Conservation (phyloP, 2,888 invertebrate species). For the Epistrophe grossulariae region DNA sequence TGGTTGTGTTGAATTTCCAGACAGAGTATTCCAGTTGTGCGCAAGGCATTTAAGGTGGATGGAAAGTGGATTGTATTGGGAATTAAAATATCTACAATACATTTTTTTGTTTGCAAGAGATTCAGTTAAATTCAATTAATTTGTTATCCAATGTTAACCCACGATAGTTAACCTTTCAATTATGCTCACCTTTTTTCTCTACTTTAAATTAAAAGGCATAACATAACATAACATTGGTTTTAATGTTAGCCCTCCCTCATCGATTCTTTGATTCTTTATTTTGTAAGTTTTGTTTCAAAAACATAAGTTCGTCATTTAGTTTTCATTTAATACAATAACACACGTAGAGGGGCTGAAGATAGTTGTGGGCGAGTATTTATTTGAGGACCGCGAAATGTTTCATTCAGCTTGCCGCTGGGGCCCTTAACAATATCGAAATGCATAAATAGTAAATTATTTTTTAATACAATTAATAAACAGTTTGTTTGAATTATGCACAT, state of each 20-base stretch:
- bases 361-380: no score
- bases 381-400: no score
- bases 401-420: no score
- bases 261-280: neutral
- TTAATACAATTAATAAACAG: no score
- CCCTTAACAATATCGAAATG: no score
- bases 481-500: neutral
- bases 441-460: no score
- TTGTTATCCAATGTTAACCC: neutral
- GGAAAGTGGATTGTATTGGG: slow-evolving; percentile 15
- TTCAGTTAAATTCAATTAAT: neutral
- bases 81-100: neutral
- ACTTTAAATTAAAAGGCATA: neutral
- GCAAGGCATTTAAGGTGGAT: slow-evolving; percentile 45
- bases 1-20: slow-evolving; percentile 36
- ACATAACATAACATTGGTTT: neutral
- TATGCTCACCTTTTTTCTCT: neutral
- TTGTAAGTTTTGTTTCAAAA: no score
- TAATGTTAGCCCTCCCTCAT: neutral
- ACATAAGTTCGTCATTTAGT: no score
- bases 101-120: neutral
- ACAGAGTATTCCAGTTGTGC: slow-evolving; percentile 9
- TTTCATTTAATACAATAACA: no score
- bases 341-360: no score
- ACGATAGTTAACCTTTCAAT: neutral